Conservation (phyloP, 2,113 vertebrate species). For the Scalopus aquaticus region DNA sequence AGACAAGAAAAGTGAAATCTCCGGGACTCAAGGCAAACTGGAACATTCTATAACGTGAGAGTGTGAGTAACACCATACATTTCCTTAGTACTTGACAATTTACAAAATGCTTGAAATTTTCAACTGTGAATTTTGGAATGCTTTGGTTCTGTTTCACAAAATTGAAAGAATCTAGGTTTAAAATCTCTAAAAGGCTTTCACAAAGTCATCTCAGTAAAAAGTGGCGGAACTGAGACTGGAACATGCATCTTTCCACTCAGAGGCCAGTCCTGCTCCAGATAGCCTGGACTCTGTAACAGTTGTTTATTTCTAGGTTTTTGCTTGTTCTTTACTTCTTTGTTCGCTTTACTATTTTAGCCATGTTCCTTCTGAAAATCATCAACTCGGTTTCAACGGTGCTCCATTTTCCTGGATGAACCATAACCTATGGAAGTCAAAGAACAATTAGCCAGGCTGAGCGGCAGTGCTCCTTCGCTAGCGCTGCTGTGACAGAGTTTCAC, state of each 20-base stretch:
- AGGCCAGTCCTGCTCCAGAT: too few relatives aligned
- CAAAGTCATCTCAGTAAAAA: too few relatives aligned
- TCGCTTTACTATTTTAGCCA: background rate
- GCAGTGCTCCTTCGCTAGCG: accelerated
- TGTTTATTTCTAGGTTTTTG: background rate
- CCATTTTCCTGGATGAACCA: background rate
- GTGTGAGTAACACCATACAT: background rate
- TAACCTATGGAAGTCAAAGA: background rate
- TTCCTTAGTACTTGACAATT: background rate
- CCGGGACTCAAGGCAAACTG: background rate
- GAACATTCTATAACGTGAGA: background rate
- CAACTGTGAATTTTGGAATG: background rate
- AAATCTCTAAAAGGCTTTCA: background rate
- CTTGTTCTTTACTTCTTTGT: background rate
- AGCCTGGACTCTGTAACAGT: background rate
- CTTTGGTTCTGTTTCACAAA: background rate
- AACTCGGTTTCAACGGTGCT: background rate
- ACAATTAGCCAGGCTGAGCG: background rate
- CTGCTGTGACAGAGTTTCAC: too few relatives aligned
- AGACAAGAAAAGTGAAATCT: background rate
- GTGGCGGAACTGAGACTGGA: background rate
- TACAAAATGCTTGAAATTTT: background rate
- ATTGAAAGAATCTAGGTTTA: background rate
- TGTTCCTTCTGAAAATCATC: background rate
- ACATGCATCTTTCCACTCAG: too few relatives aligned